Conservation (phyloP, 1,140 invertebrate species). For the Goniozus legneri region DNA sequence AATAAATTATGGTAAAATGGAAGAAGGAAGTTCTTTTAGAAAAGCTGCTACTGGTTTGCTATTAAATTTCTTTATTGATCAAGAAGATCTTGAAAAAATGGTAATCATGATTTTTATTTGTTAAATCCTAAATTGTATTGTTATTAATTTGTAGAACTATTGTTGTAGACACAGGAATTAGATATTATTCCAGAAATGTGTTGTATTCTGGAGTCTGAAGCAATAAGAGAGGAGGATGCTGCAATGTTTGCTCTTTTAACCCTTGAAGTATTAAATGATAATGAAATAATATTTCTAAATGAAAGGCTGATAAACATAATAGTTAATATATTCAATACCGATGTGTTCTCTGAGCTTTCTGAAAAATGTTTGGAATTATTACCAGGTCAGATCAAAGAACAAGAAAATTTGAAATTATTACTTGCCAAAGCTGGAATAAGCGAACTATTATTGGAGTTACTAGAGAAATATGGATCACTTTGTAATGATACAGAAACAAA, state of each 20-base stretch:
- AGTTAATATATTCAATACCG: conserved; percentile 31
- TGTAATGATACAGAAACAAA: conserved; percentile 67
- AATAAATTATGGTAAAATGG: conserved; percentile 23
- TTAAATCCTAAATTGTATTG: conserved; percentile 1
- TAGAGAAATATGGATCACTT: conserved; percentile 66
- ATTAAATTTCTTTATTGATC: conserved; percentile 75
- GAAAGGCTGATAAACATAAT: conserved; percentile 36
- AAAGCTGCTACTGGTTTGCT: conserved; percentile 68
- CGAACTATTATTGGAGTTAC: conserved; percentile 68
- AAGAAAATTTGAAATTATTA: conserved; percentile 75
- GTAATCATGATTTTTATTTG: conserved; percentile 15
- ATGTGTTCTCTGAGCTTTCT: conserved; percentile 60
- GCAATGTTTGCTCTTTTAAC: conserved; percentile 68
- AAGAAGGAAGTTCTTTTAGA: conserved; percentile 37
- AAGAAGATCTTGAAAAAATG: conserved; percentile 61
- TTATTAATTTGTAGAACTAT: conserved; percentile 11
- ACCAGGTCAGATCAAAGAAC: conserved; percentile 71
- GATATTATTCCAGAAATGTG: conserved; percentile 64
- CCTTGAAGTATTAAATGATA: conserved; percentile 72
- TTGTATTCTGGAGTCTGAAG: conserved; percentile 54
- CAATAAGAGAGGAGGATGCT: conserved; percentile 53
- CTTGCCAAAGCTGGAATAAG: conserved; percentile 73
- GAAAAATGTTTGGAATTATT: conserved; percentile 74
- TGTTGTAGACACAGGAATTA: conserved; percentile 60
- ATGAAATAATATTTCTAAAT: conserved; percentile 46